phyloP scores from a whole-genome alignment of 1,140 invertebrate genomes.

The Centruroides sculpturatus region DNA sequence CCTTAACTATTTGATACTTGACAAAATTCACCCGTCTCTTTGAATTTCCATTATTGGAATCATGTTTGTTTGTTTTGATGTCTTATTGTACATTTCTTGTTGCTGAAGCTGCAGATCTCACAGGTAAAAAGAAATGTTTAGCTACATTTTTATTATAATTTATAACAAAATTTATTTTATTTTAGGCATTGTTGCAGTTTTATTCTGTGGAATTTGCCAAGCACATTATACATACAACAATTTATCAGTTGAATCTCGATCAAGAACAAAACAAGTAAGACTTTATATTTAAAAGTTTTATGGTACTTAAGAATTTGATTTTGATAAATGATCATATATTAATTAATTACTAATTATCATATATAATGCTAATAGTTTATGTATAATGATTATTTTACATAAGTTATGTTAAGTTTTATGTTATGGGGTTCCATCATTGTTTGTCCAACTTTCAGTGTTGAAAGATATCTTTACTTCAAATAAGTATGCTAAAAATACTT shows the following conservation, averaged over 20 bases:
- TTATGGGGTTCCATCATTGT: no score
- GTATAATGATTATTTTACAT: no score
- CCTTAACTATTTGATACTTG: conserved; percentile 42
- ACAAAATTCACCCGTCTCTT: conserved; percentile 91
- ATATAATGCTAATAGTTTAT: no score
- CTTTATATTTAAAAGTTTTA: background rate
- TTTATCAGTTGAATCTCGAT: conserved; percentile 67
- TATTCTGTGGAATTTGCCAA: conserved; percentile 98
- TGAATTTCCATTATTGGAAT: conserved; percentile 92
- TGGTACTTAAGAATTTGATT: no score
- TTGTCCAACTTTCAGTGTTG: no score
- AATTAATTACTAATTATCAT: no score
- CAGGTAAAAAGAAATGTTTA: conserved; percentile 44
- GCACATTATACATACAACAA: conserved; percentile 99
- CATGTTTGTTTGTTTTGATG: conserved; percentile 91
- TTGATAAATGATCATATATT: no score
- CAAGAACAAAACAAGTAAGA: conserved; percentile 60
- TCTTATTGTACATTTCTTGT: conserved; percentile 95
- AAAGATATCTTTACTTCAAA: no score
- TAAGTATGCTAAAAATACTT: no score
- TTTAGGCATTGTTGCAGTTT: conserved; percentile 77
- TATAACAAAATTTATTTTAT: background rate
- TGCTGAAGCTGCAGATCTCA: conserved; percentile 86
- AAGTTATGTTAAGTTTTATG: no score
- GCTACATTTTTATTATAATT: background rate